Percentiles rank a stretch among this genome's conserved stretches.
These are phyloP conservation scores for Cydia fagiglandana DNA, from an alignment of 1,140 invertebrate genomes.

Conservation along the genomic window DNA sequence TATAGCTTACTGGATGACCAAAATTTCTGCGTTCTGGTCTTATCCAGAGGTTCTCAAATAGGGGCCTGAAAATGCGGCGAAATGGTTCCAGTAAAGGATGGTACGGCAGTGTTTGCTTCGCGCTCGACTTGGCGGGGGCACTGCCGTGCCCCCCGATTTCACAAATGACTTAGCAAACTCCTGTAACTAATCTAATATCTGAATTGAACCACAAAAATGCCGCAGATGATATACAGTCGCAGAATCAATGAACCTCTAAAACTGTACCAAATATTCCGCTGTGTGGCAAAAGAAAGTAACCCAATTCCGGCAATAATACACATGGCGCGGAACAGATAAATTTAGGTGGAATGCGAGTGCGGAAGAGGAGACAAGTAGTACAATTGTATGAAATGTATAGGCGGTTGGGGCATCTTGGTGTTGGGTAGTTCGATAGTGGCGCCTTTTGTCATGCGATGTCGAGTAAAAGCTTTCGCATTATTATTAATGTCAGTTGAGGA, in stretches of 20 bases:
- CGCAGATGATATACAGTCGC: slow-evolving; percentile 6
- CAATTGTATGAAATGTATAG: not conserved
- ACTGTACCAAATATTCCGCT: slow-evolving; percentile 28
- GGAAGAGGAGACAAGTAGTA: not conserved
- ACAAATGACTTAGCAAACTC: not conserved
- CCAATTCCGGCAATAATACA: slow-evolving; percentile 31
- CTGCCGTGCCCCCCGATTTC: too few species aligned
- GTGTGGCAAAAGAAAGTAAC: slow-evolving; percentile 22
- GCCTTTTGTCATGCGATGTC: slow-evolving; percentile 30
- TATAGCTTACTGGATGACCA: too few species aligned
- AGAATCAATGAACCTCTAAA: slow-evolving; percentile 29
- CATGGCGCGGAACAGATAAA: slow-evolving; percentile 29
- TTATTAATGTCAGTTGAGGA: slow-evolving; percentile 32
- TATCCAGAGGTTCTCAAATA: too few species aligned
- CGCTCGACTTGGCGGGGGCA: too few species aligned
- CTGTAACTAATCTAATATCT: slow-evolving; percentile 11
- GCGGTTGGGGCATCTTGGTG: not conserved
- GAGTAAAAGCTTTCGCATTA: slow-evolving; percentile 31
- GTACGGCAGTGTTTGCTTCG: too few species aligned
- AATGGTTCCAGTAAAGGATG: too few species aligned
- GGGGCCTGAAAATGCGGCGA: too few species aligned
- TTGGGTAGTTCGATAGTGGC: slow-evolving; percentile 16
- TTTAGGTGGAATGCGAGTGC: not conserved
- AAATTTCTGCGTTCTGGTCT: too few species aligned
- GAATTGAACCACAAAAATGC: not conserved